Evolutionary conservation across 2,888 invertebrate species (phyloP).

Genomic region (Trichopoda pennipes): DNA sequence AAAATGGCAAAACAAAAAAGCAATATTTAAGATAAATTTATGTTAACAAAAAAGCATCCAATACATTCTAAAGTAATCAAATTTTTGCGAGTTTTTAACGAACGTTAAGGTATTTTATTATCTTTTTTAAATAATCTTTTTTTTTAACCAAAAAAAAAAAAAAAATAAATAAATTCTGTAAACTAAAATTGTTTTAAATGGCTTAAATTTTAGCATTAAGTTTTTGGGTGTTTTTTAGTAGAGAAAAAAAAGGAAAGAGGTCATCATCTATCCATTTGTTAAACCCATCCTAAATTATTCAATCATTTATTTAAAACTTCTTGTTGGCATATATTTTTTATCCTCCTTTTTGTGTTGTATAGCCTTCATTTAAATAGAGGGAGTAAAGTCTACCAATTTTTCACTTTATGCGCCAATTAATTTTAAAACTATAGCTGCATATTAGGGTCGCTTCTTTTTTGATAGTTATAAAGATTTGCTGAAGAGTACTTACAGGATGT

Average conservation of each 20-base stretch:
- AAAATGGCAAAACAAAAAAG: not conserved
- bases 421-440: slow-evolving; percentile 27
- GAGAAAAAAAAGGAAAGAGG: slow-evolving; percentile 24
- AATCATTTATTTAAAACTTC: slow-evolving; percentile 51
- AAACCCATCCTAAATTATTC: slow-evolving; percentile 35
- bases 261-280: slow-evolving; percentile 32
- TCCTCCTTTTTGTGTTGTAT: not conserved
- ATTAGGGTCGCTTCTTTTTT: not conserved
- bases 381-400: slow-evolving; percentile 52
- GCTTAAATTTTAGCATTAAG: slow-evolving; percentile 11
- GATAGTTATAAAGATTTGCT: not conserved
- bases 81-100: not conserved
- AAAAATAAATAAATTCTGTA: not conserved
- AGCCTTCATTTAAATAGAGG: slow-evolving; percentile 15
- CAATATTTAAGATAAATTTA: slow-evolving; percentile 13
- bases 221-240: slow-evolving; percentile 5
- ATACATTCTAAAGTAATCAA: not conserved
- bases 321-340: slow-evolving; percentile 21
- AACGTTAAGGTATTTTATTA: not conserved
- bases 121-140: not conserved
- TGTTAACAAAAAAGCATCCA: slow-evolving; percentile 6
- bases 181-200: slow-evolving; percentile 32
- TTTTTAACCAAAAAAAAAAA: not conserved
- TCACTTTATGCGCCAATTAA: slow-evolving; percentile 57
- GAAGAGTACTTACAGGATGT: not conserved